A percentile compares a stretch with the other conserved stretches of the same genome.
phyloP scores from a whole-genome alignment of 1,140 invertebrate species.

The Bacillus rossius region DNA sequence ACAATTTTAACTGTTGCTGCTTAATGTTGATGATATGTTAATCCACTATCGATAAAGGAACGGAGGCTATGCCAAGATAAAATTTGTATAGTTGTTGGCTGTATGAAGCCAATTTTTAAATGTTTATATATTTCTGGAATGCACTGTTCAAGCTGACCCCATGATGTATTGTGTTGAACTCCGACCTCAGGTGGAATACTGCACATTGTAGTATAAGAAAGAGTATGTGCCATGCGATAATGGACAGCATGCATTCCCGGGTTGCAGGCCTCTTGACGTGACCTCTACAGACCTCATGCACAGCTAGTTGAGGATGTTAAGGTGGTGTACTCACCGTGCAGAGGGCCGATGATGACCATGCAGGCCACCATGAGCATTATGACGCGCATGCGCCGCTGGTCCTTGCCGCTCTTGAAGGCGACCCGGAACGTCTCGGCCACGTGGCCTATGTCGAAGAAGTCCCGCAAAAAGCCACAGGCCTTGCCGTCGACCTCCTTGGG shows the following conservation, averaged over 20 bases:
- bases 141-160: too few relatives aligned
- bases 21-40: too few relatives aligned
- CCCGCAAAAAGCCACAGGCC: slow-evolving; percentile 38
- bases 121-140: too few relatives aligned
- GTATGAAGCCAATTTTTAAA: too few relatives aligned
- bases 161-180: too few relatives aligned
- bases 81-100: too few relatives aligned
- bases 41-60: too few relatives aligned
- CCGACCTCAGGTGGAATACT: too few relatives aligned
- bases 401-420: slow-evolving; percentile 65
- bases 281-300: too few relatives aligned
- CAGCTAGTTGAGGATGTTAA: background rate
- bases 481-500: slow-evolving; percentile 5
- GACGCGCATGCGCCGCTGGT: slow-evolving; percentile 62
- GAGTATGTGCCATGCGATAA: background rate
- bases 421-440: slow-evolving; percentile 67
- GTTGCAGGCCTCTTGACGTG: too few relatives aligned
- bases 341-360: slow-evolving; percentile 76
- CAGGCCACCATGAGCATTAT: slow-evolving; percentile 69
- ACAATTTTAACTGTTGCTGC: too few relatives aligned
- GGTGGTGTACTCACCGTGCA: slow-evolving; percentile 58
- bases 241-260: background rate
- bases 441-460: slow-evolving; percentile 69
- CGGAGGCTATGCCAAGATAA: too few relatives aligned
- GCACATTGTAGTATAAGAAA: background rate